Evolutionary conservation across 2,797 vertebrate species (phyloP), one percentile per base, ranked within the genome.

Genomic region (Catharus ustulatus): DNA sequence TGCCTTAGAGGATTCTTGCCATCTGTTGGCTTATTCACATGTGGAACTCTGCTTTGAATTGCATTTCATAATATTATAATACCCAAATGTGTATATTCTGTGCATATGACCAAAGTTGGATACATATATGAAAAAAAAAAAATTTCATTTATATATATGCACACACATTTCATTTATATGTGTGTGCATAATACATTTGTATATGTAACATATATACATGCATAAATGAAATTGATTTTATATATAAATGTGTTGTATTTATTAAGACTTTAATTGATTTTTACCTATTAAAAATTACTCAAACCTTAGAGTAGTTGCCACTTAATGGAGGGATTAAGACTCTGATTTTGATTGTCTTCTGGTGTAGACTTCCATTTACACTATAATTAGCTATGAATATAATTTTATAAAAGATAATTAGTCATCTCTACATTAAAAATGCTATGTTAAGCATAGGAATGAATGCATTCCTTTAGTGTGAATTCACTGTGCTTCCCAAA

Each of bases 11-110:
- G 49, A 94, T 93, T 92, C 72, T 72, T 91, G 42, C 93, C 95
- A 97, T 96, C 96, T 97, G 96, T 89, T 94, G 69, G 63, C 48
- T 87, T 96, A 80, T 84, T 96, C 93, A 90, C 68, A 87, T 64
- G 76, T 86, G 57, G 68, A 92, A 64, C n/a, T 84, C 68, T 73
- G 43, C 69, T 89, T 90, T 80, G 36, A 76, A 89, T 51, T 79
- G 46, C 58, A 34, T 90, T 95, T 87, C 74, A 71, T 77, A 91
- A 68, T 52, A 57, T 71, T 88, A 22, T 78, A 95, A 75, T 66
- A 82, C 18, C 9, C 18, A 88, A 81, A 79, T 52, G 32, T 71
- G 36, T 58, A 74, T 14, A 73, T 74, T 85, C 45, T 80, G 58
- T 83, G 22, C n/a, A n/a, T 76, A 71, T 55, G 16, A 77, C 15